phyloP scores from a whole-genome alignment of 1,140 invertebrate genomes.

The Akabosia matsudoensis region DNA sequence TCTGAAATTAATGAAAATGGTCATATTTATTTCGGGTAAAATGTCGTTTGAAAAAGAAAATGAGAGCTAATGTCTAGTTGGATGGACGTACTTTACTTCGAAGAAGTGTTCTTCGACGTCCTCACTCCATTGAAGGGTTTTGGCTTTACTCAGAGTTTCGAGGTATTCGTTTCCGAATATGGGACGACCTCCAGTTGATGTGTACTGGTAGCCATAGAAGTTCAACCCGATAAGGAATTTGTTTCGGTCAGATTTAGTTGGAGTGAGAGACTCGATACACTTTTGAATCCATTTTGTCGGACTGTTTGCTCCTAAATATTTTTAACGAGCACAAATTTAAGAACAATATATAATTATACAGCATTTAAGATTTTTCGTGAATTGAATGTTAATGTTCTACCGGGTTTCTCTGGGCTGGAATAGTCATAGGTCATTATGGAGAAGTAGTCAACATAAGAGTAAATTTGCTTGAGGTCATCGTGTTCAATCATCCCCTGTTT shows the following conservation, averaged over 20 bases:
- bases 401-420: conserved; percentile 74
- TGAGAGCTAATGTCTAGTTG: not conserved
- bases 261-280: conserved; percentile 70
- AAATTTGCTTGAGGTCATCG: conserved; percentile 72
- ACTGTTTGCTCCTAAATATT: conserved; percentile 68
- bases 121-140: conserved; percentile 71
- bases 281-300: conserved; percentile 76
- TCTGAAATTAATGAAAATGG: conserved; percentile 56
- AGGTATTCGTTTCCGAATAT: conserved; percentile 76
- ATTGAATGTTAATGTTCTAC: conserved; percentile 54
- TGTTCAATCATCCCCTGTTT: conserved; percentile 65
- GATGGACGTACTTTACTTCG: conserved; percentile 71
- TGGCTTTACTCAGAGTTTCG: conserved; percentile 60
- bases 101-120: conserved; percentile 78
- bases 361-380: conserved; percentile 17
- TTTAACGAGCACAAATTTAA: not conserved
- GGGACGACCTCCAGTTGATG: conserved; percentile 68
- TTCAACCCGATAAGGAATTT: conserved; percentile 88
- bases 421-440: conserved; percentile 91
- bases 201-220: conserved; percentile 90
- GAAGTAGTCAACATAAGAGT: conserved; percentile 74
- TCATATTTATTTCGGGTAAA: not conserved
- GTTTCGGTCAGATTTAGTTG: conserved; percentile 59
- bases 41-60: conserved; percentile 3
- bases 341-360: not conserved